Evolutionary conservation across 2,797 vertebrate species (phyloP), one percentile per base, ranked within the genome.

Genomic region (Hirundo rustica): DNA sequence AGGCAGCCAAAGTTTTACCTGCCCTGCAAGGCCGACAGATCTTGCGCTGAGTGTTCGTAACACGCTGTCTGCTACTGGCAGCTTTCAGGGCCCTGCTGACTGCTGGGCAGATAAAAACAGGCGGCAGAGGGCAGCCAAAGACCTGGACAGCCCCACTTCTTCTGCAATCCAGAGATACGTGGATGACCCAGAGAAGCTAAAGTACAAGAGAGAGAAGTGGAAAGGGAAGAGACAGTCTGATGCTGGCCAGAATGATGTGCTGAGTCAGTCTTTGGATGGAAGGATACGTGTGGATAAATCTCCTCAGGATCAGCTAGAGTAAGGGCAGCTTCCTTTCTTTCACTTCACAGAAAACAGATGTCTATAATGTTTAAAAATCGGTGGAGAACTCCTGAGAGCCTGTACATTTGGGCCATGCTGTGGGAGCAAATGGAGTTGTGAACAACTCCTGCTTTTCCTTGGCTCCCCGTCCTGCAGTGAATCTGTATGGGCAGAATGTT

Each of bases 191-290:
- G 98, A 95, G 10, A 98, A 97, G 7, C 95, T 99, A 4, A 98
- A 98, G 92, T 98, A 97, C 34, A 98, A 98, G 40, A 98, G 98
- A 2, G 99, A 99, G 57, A 98, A 98, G 54, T 99, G 99, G 99
- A 98, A 94, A 44, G 98, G 97, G 75, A 98, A 97, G 95, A 98
- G 98, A 10, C 98, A 96, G 72, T 11, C 82, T 70, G 71, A 98
- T 97, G 23, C 96, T 6, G 76, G 95, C 38, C 65, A 95, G 71
- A 95, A 91, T 8, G 96, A 98, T 16, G 23, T 95, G 62, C 96
- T 97, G 53, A 98, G 97, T 85, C 98, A 98, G 66, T 98, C 98
- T 20, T 53, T 98, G 92, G 98, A 98, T 75, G 97, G 94, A 55
- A 93, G 83, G 67, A 92, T 67, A 9, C 80, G 61, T 20, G 17